These are phyloP conservation scores for Trichogramma pretiosum DNA, from an alignment of 1,140 invertebrate genomes.

Conservation along the genomic window DNA sequence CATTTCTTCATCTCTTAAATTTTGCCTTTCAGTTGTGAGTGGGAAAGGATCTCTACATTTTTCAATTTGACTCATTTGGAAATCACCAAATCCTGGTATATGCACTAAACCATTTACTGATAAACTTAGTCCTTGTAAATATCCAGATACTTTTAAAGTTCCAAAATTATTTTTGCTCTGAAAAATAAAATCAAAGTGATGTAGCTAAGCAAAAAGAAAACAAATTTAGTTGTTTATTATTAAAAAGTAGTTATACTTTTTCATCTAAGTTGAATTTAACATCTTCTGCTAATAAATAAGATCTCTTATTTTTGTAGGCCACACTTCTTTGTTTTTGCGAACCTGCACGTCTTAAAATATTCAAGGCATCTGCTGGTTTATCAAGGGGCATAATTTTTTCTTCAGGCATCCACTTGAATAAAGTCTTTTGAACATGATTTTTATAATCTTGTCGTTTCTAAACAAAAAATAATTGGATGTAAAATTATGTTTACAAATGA, in stretches of 20 bases:
- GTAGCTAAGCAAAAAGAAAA: conserved; percentile 11
- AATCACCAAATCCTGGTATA: conserved; percentile 84
- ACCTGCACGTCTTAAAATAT: conserved; percentile 70
- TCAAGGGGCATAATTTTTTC: conserved; percentile 74
- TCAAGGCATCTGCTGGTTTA: conserved; percentile 65
- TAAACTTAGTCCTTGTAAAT: conserved; percentile 68
- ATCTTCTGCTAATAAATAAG: conserved; percentile 74
- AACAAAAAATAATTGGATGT: conserved; percentile 11
- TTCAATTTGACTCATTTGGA: conserved; percentile 79
- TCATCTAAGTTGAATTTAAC: conserved; percentile 47
- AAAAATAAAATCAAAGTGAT: conserved; percentile 15
- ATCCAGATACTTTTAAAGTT: conserved; percentile 77
- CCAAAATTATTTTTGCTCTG: conserved; percentile 45
- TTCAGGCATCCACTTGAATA: conserved; percentile 71
- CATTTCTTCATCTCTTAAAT: conserved; percentile 30
- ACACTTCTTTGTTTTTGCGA: conserved; percentile 70
- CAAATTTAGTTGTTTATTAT: background rate
- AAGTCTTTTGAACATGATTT: conserved; percentile 62
- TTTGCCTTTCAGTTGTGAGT: conserved; percentile 29
- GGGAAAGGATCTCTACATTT: conserved; percentile 65
- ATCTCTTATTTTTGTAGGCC: conserved; percentile 65
- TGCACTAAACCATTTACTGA: conserved; percentile 84
- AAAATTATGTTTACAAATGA: conserved; percentile 8
- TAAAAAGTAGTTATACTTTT: conserved; percentile 24
- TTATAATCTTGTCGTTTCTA: conserved; percentile 66